phyloP scores from a whole-genome alignment of 92 coral and sea anemone species.

The Parazoanthus darwini region DNA sequence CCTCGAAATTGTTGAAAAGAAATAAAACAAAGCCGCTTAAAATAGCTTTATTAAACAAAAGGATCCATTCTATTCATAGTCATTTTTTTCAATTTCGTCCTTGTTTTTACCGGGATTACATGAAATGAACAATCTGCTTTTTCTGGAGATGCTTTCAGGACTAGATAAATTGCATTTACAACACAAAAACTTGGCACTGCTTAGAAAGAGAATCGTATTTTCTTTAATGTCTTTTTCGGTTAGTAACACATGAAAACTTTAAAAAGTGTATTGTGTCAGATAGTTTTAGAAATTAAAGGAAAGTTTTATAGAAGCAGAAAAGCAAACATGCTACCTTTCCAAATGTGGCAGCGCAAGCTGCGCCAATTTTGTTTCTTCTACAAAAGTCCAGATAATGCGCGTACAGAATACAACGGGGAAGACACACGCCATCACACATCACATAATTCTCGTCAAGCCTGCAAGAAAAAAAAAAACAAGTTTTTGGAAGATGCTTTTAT shows the following conservation, averaged over 20 bases:
- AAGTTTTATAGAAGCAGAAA: neutral
- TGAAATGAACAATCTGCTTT: neutral
- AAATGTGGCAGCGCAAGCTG: conserved; percentile 99
- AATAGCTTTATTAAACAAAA: conserved; percentile 28
- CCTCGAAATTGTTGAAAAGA: conserved; percentile 27
- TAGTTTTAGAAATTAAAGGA: no score
- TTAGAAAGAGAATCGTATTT: neutral
- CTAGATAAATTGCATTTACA: neutral
- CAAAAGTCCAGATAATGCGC: conserved; percentile 99
- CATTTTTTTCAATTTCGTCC: conserved; percentile 8
- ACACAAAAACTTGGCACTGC: neutral
- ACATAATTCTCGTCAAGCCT: conserved; percentile 99
- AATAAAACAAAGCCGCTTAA: conserved; percentile 50
- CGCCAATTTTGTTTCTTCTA: conserved; percentile 85
- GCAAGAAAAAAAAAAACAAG: neutral
- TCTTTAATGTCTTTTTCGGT: neutral
- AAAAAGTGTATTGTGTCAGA: neutral
- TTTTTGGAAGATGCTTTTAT: neutral
- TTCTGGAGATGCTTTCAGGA: neutral
- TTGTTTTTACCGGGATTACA: neutral
- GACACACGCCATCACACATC: conserved; percentile 98
- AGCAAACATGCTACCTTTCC: conserved; percentile 76
- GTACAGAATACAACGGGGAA: conserved; percentile 93
- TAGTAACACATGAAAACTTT: neutral
- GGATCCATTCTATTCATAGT: conserved; percentile 25